These are phyloP conservation scores for Zaprionus inermis DNA, from an alignment of 1,140 invertebrate genomes.

Conservation along the genomic window DNA sequence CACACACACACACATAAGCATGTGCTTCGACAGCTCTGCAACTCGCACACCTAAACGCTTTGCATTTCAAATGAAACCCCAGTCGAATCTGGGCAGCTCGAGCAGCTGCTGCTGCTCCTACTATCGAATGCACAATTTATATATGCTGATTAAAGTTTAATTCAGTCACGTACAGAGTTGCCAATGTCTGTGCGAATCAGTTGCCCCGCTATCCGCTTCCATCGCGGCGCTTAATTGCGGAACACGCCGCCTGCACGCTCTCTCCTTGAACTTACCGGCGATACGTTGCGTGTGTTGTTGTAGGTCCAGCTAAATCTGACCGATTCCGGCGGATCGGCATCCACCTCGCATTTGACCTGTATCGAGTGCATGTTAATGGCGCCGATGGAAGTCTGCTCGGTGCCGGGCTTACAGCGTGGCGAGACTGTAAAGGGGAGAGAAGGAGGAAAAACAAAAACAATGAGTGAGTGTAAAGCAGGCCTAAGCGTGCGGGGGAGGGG, in stretches of 20 bases:
- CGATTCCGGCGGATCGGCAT: conserved; percentile 91
- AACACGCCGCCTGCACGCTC: no score
- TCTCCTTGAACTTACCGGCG: conserved; percentile 85
- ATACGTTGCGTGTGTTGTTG: conserved; percentile 90
- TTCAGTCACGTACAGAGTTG: conserved; percentile 75
- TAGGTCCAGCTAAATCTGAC: conserved; percentile 92
- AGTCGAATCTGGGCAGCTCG: background rate
- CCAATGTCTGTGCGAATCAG: conserved; percentile 32
- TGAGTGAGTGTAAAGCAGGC: background rate
- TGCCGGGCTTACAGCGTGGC: conserved; percentile 87
- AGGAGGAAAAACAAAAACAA: conserved; percentile 21
- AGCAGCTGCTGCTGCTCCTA: conserved; percentile 6
- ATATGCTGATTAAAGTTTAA: conserved; percentile 82
- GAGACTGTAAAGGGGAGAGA: conserved; percentile 85
- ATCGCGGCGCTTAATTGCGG: conserved; percentile 22
- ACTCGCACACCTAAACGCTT: conserved; percentile 54
- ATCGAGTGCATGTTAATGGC: conserved; percentile 87
- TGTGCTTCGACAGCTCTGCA: conserved; percentile 30
- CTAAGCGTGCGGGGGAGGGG: background rate
- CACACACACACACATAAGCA: conserved; percentile 37
- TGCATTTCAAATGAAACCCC: conserved; percentile 58
- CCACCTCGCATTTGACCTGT: conserved; percentile 91
- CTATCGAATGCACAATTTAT: conserved; percentile 57
- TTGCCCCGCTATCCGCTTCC: background rate
- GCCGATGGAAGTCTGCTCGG: conserved; percentile 86